These are phyloP conservation scores for Goniozus legneri DNA, from an alignment of 1,140 invertebrate genomes.

Conservation along the genomic window DNA sequence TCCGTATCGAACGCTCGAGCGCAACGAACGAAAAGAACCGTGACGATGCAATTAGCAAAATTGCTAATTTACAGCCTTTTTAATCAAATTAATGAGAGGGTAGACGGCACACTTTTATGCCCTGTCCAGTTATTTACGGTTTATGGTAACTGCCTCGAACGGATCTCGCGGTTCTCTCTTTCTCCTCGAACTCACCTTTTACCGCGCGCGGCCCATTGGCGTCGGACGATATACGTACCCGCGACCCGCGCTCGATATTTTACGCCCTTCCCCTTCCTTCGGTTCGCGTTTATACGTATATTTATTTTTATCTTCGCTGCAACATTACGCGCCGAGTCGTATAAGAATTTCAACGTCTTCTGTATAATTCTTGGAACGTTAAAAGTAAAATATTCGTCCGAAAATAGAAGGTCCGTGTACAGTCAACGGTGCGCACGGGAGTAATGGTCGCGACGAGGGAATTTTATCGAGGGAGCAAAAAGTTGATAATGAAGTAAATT, in stretches of 20 bases:
- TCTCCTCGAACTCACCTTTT: too few relatives aligned
- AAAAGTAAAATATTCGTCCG: too few relatives aligned
- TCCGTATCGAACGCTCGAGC: conserved; percentile 4
- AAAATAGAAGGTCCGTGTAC: too few relatives aligned
- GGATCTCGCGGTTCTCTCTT: neutral
- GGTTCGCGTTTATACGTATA: conserved; percentile 10
- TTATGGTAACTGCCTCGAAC: conserved; percentile 31
- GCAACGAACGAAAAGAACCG: conserved; percentile 14
- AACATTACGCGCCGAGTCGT: too few relatives aligned
- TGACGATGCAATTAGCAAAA: conserved; percentile 31
- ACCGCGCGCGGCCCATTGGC: too few relatives aligned
- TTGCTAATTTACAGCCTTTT: conserved; percentile 32
- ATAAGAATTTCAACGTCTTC: too few relatives aligned
- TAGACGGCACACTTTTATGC: conserved; percentile 22
- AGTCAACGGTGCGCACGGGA: too few relatives aligned
- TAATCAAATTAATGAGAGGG: conserved; percentile 36
- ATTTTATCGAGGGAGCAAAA: too few relatives aligned
- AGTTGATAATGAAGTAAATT: too few relatives aligned
- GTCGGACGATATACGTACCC: neutral
- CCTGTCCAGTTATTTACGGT: conserved; percentile 31
- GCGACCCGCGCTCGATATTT: conserved; percentile 2
- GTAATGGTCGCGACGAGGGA: too few relatives aligned
- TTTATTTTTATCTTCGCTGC: conserved; percentile 19
- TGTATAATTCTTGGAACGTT: too few relatives aligned
- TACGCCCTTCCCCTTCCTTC: conserved; percentile 13